These are phyloP conservation scores for Drosophila recens DNA, from an alignment of 2,888 invertebrate genomes.

Conservation along the genomic window DNA sequence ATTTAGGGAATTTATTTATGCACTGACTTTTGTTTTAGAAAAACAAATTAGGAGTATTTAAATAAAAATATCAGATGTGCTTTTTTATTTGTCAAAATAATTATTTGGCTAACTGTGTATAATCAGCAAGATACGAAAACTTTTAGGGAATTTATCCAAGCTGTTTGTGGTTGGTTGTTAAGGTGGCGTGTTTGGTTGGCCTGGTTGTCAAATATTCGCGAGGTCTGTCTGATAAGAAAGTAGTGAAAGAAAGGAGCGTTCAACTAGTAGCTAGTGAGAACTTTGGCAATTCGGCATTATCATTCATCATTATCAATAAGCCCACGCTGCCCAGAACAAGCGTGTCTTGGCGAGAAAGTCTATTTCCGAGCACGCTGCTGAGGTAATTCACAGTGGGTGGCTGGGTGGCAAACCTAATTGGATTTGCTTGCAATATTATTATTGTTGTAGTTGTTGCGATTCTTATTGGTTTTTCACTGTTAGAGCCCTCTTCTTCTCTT, in stretches of 20 bases:
- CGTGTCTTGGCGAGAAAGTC: conserved; percentile 10
- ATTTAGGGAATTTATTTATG: conserved; percentile 43
- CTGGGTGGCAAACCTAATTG: conserved; percentile 67
- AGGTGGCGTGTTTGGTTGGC: conserved; percentile 49
- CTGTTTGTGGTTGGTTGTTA: conserved; percentile 43
- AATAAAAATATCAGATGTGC: too few species aligned
- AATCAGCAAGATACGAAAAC: conserved; percentile 33
- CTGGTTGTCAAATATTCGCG: conserved; percentile 25
- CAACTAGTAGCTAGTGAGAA: background rate
- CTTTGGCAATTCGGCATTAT: conserved; percentile 7
- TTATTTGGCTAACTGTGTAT: background rate
- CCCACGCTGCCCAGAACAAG: conserved; percentile 3
- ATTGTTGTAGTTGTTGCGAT: conserved; percentile 23
- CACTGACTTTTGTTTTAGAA: too few species aligned
- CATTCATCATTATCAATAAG: conserved; percentile 32
- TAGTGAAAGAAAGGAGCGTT: conserved; percentile 11
- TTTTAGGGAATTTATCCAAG: conserved; percentile 51
- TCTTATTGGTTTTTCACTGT: conserved; percentile 69
- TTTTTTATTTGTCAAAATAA: background rate
- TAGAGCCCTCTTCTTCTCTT: conserved; percentile 12
- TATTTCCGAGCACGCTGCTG: conserved; percentile 2
- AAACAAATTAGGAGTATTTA: too few species aligned
- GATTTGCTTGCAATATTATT: conserved; percentile 58
- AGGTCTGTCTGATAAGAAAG: conserved; percentile 46
- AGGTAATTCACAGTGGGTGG: conserved; percentile 16